Base-by-base conservation (phyloP, 2,113 vertebrate species). In the Athene cunicularia region DNA sequence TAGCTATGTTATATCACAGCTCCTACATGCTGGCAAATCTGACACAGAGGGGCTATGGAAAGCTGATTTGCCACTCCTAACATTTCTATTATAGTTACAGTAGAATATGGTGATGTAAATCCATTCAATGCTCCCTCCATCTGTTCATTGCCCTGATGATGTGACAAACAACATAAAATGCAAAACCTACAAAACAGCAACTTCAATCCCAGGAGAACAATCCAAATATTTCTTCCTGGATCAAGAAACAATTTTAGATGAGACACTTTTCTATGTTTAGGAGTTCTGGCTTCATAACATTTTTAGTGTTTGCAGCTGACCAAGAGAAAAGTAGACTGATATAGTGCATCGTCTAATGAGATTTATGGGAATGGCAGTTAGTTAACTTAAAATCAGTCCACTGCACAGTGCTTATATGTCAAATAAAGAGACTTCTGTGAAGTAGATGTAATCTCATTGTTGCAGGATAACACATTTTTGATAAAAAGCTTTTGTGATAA, bases 401-500 rank as follows among this genome's bases (percentile, higher is more conserved):
- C 55, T 63, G 32, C 60, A 79, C 47, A 56, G 23, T 47, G 64
- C 55, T 77, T 76, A n/a, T n/a, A 22, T 30, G 41, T 43, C 71
- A 92, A 62, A 90, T 83, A 83, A 90, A 84, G 66, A 92, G 13
- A 74, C 62, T 92, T 94, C 43, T 59, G 37, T 68, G 74, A 85
- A 60, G 53, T 19, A 92, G 75, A 80, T 70, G 35, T 17, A 62
- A 88, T 77, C 76, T 72, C 26, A 62, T 72, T 92, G 58, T 60
- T 93, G 41, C 43, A 80, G 32, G 63, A 62, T 64, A 80, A 70
- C 32, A 64, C 6, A 22, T 30, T 94, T 88, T 47, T 95, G 20
- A 93, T 67, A 74, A 93, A 96, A 70, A 87, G 9, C 20, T 95
- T 95, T 68, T 76, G 53, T 73, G 71, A 87, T 91, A 81, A n/a